A percentile compares a stretch with the other conserved stretches of the same genome.
phyloP scores from a whole-genome alignment of 2,113 vertebrate species.

The Morone chrysops region DNA sequence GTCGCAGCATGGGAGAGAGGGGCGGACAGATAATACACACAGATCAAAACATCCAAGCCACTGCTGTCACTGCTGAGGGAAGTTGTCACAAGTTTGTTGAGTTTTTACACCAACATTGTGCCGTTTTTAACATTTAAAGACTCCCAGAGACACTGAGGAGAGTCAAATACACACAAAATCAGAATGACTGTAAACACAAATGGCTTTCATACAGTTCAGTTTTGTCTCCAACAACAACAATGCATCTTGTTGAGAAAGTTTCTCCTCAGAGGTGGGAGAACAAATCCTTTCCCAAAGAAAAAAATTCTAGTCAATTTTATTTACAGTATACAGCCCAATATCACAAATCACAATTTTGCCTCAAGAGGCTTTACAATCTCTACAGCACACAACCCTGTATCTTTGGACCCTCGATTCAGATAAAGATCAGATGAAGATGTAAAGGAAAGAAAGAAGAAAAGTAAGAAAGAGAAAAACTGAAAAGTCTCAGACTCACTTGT shows the following conservation, averaged over 20 bases:
- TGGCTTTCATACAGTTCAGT: neutral
- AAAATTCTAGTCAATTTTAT: neutral
- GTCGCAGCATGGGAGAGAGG: conserved; percentile 57
- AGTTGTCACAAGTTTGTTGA: conserved; percentile 30
- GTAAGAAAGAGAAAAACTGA: too few species aligned
- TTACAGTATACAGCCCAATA: neutral
- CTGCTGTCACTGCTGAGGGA: conserved; percentile 10
- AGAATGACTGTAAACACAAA: neutral
- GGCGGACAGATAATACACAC: conserved; percentile 10
- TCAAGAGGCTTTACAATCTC: neutral
- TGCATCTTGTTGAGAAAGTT: conserved; percentile 3
- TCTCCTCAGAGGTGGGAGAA: conserved; percentile 14
- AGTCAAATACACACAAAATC: neutral
- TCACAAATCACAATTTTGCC: neutral
- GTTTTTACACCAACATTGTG: neutral
- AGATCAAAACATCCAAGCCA: conserved; percentile 52
- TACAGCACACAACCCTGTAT: neutral
- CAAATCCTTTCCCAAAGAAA: neutral
- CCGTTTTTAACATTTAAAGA: neutral
- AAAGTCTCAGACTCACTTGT: too few species aligned
- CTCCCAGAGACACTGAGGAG: neutral
- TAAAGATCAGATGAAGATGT: too few species aligned
- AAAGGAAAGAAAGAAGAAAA: too few species aligned
- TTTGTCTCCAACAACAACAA: neutral
- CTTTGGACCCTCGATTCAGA: too few species aligned